Conservation (phyloP, 92 coral and sea anemone genomes). For the Porites lobata region DNA sequence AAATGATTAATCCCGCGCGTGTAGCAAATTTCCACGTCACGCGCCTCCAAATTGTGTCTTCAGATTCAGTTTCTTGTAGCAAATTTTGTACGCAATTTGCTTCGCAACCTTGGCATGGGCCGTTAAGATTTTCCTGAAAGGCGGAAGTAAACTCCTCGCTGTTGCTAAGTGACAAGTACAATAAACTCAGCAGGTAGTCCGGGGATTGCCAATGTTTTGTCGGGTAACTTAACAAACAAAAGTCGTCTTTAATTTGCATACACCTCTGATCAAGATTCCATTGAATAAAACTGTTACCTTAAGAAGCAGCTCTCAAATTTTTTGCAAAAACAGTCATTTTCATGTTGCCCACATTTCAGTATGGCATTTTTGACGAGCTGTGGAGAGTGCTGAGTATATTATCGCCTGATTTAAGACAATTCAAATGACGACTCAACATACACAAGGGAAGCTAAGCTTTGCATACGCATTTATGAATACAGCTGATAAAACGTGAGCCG, state of each 20-base stretch:
- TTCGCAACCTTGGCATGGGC: not conserved
- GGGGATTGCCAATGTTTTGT: not conserved
- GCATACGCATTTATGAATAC: no score
- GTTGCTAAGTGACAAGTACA: slow-evolving; percentile 20
- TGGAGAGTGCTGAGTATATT: not conserved
- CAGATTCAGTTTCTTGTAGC: not conserved
- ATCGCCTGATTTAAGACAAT: no score
- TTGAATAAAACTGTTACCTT: not conserved
- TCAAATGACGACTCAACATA: no score
- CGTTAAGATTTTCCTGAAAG: not conserved
- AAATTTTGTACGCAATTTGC: not conserved
- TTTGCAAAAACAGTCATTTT: no score
- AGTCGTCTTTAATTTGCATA: slow-evolving; percentile 24
- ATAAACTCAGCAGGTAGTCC: slow-evolving; percentile 4
- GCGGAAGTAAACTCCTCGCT: not conserved
- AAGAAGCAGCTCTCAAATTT: no score
- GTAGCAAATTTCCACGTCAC: not conserved
- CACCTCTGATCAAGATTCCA: not conserved
- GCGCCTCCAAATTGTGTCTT: not conserved
- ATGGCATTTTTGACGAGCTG: not conserved
- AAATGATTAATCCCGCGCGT: not conserved
- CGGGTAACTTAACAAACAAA: not conserved
- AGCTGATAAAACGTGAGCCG: no score
- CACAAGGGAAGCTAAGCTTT: no score
- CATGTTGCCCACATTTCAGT: no score